Percentiles rank a stretch among this genome's conserved stretches.
These are phyloP conservation scores for Zosterops hypoxanthus DNA, from an alignment of 2,113 vertebrate species.

Conservation along the genomic window DNA sequence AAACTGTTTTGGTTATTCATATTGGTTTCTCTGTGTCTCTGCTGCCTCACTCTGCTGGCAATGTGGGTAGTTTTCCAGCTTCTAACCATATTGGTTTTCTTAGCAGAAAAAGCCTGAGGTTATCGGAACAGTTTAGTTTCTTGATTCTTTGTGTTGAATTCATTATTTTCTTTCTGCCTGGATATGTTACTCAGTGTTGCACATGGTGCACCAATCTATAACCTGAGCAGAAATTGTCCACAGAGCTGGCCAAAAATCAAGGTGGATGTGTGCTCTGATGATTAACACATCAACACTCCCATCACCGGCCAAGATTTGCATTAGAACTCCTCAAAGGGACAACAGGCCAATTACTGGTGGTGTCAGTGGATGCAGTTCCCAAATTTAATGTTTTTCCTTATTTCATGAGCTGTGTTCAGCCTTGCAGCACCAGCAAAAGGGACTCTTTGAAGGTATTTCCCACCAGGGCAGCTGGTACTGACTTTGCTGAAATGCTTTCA, in stretches of 20 bases:
- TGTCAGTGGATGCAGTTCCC: background rate
- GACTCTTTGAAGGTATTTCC: constrained; percentile 45
- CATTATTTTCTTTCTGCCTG: constrained; percentile 33
- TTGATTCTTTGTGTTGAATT: constrained; percentile 36
- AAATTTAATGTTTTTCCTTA: background rate
- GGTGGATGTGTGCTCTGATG: background rate
- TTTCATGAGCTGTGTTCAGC: background rate
- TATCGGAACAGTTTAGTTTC: constrained; percentile 58
- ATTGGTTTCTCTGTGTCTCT: background rate
- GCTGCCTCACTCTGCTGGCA: background rate
- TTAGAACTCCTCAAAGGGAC: background rate
- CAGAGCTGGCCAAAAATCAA: background rate
- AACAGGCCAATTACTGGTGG: background rate
- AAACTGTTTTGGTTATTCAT: background rate
- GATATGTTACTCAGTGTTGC: background rate
- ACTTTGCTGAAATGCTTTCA: constrained; percentile 29
- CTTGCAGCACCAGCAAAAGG: background rate
- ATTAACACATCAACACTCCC: background rate
- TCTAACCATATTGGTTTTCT: constrained; percentile 51
- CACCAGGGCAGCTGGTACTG: background rate
- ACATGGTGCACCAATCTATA: background rate
- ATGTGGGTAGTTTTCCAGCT: background rate
- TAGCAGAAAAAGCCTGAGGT: constrained; percentile 52
- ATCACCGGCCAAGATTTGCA: background rate
- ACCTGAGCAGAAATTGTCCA: background rate